A percentile compares a stretch with the other conserved stretches of the same genome.
Conservation (phyloP, 2,797 vertebrate genomes). For the Chanos chanos region DNA sequence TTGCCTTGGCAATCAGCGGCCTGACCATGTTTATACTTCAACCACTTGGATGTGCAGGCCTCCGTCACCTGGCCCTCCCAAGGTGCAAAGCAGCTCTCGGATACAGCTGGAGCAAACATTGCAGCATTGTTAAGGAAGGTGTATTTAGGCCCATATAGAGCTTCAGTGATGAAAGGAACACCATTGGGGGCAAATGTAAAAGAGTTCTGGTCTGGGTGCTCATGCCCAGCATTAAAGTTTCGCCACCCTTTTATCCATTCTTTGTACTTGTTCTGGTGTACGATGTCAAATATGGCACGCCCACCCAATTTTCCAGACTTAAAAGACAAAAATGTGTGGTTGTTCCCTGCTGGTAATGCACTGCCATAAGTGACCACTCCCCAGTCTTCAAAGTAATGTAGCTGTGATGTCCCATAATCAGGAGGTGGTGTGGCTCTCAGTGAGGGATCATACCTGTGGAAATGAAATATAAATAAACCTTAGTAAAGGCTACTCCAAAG, state of each 20-base stretch:
- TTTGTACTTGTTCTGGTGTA: slow-evolving; percentile 91
- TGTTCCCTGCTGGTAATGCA: slow-evolving; percentile 79
- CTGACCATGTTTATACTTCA: slow-evolving; percentile 87
- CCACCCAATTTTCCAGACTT: slow-evolving; percentile 97
- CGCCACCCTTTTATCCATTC: slow-evolving; percentile 96
- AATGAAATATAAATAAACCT: neutral
- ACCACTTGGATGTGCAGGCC: slow-evolving; percentile 94
- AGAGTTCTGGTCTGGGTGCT: slow-evolving; percentile 95
- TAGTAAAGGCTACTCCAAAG: neutral
- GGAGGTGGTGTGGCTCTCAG: slow-evolving; percentile 79
- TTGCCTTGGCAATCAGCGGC: slow-evolving; percentile 85
- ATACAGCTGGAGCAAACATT: slow-evolving; percentile 81
- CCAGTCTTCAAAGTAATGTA: slow-evolving; percentile 97
- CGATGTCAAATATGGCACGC: slow-evolving; percentile 94
- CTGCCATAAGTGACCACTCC: slow-evolving; percentile 95
- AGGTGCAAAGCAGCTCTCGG: slow-evolving; percentile 86
- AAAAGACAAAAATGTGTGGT: slow-evolving; percentile 91
- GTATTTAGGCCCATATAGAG: slow-evolving; percentile 94
- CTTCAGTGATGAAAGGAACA: slow-evolving; percentile 93
- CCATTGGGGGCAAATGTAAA: slow-evolving; percentile 95
- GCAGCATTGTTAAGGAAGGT: slow-evolving; percentile 90
- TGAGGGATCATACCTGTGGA: slow-evolving; percentile 86
- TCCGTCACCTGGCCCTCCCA: slow-evolving; percentile 97
- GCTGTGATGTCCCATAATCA: slow-evolving; percentile 80
- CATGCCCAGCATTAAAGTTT: slow-evolving; percentile 96